Percentiles rank a stretch among this genome's conserved stretches.
Evolutionary conservation across 92 coral and sea anemone genomes (phyloP).

Genomic region (Diadumene lineata): DNA sequence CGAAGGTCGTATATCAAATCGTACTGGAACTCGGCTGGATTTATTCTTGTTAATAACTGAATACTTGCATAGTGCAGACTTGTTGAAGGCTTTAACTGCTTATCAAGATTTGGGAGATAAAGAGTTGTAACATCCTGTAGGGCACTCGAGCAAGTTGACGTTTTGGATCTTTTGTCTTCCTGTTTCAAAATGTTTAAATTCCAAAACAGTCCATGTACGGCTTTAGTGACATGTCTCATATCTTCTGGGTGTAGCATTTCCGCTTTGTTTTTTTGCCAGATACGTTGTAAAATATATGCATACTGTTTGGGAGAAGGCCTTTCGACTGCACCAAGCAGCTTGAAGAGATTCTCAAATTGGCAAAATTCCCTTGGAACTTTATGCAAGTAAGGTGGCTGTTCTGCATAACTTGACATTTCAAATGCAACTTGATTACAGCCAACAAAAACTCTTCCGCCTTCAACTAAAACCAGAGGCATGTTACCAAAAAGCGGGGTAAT

Average conservation of each 20-base stretch:
- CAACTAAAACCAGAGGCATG: conserved; percentile 61
- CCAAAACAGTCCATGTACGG: conserved; percentile 63
- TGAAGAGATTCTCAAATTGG: conserved; percentile 64
- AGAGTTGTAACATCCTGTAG: conserved; percentile 35
- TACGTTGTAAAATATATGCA: conserved; percentile 54
- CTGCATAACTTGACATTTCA: conserved; percentile 13
- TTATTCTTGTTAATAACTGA: conserved; percentile 36
- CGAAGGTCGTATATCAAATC: conserved; percentile 49
- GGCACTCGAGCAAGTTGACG: conserved; percentile 4
- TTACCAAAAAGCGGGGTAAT: conserved; percentile 34
- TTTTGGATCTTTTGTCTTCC: conserved; percentile 1
- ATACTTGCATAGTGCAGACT: conserved; percentile 48
- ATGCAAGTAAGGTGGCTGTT: conserved; percentile 72
- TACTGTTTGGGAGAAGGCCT: conserved; percentile 76
- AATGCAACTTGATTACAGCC: conserved; percentile 81
- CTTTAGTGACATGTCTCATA: conserved; percentile 47
- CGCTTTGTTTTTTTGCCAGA: conserved; percentile 47
- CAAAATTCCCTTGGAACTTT: conserved; percentile 70
- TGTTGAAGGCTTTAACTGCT: conserved; percentile 48
- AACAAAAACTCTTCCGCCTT: conserved; percentile 70
- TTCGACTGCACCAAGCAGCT: conserved; percentile 83
- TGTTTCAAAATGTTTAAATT: conserved; percentile 38
- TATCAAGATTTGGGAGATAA: conserved; percentile 60
- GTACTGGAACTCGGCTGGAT: conserved; percentile 23
- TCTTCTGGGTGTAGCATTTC: conserved; percentile 61